Percentiles rank a stretch among this genome's conserved stretches.
phyloP scores from a whole-genome alignment of 2,797 vertebrate genomes.

The Peromyscus eremicus region DNA sequence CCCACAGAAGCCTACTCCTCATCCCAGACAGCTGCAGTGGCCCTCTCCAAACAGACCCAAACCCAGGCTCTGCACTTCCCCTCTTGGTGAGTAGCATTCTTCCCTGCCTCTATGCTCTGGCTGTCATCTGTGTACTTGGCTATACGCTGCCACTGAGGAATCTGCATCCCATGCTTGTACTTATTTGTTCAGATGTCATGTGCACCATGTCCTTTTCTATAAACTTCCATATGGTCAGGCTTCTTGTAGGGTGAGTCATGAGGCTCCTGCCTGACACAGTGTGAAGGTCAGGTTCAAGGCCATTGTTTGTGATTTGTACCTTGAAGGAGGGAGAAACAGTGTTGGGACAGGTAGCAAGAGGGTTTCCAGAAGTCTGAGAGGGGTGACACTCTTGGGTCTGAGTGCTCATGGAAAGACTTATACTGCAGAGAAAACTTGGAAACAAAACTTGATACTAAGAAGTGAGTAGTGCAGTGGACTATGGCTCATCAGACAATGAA shows the following conservation, averaged over 20 bases:
- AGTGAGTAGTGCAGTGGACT: background rate
- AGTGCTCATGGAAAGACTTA: background rate
- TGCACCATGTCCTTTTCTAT: background rate
- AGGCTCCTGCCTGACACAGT: background rate
- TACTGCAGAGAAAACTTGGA: background rate
- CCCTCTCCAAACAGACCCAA: background rate
- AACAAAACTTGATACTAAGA: background rate
- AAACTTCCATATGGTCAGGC: background rate
- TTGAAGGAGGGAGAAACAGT: background rate
- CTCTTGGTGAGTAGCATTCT: constrained; percentile 57
- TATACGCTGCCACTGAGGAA: background rate
- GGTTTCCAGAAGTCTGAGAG: background rate
- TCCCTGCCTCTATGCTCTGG: background rate
- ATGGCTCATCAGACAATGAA: background rate
- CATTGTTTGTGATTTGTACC: background rate
- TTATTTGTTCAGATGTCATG: background rate
- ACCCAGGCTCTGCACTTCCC: background rate
- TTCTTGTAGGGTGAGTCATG: background rate
- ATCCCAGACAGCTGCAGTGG: background rate
- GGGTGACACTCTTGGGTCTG: background rate
- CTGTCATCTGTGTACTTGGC: background rate
- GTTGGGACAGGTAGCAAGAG: background rate
- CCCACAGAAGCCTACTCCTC: constrained; percentile 27
- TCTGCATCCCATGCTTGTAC: background rate
- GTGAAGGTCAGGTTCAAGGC: background rate